A percentile compares a stretch with the other conserved stretches of the same genome.
Evolutionary conservation across 37 sponge, comb jelly and placozoan species (phyloP).

Genomic region (Ephydatia muelleri): DNA sequence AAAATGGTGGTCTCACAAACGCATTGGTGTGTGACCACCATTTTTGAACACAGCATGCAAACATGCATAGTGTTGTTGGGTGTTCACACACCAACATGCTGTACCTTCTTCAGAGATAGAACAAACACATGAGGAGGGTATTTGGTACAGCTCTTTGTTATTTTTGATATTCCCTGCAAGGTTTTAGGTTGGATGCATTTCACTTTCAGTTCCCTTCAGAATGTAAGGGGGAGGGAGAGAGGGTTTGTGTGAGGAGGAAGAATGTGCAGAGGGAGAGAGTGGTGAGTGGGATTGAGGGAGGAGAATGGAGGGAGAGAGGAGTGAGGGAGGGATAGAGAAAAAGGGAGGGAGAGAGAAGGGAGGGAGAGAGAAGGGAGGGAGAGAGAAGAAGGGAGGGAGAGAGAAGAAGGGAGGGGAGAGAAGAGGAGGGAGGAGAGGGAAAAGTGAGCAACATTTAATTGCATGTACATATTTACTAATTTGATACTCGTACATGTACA

Average conservation of each 20-base stretch:
- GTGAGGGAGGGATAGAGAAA: background rate
- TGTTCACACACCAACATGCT: background rate
- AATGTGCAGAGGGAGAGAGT: background rate
- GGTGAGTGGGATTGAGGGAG: background rate
- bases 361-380: background rate
- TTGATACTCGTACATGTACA: too few species aligned
- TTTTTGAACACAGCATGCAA: too few species aligned
- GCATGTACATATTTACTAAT: too few species aligned
- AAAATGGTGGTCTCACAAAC: too few species aligned
- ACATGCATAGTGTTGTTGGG: too few species aligned
- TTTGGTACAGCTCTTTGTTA: background rate
- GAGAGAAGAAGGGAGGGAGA: background rate
- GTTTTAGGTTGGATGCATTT: background rate
- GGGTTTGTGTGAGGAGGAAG: background rate
- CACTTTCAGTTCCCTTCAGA: background rate
- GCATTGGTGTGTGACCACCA: too few species aligned
- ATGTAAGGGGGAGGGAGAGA: background rate
- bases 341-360: background rate
- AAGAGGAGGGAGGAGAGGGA: too few species aligned
- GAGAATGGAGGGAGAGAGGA: background rate
- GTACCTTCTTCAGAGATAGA: background rate
- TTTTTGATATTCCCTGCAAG: background rate
- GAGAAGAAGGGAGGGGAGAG: too few species aligned
- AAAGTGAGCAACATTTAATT: too few species aligned
- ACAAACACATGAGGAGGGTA: background rate